Conservation (phyloP, 2,113 vertebrate genomes). For the Percopsis transmontana region DNA sequence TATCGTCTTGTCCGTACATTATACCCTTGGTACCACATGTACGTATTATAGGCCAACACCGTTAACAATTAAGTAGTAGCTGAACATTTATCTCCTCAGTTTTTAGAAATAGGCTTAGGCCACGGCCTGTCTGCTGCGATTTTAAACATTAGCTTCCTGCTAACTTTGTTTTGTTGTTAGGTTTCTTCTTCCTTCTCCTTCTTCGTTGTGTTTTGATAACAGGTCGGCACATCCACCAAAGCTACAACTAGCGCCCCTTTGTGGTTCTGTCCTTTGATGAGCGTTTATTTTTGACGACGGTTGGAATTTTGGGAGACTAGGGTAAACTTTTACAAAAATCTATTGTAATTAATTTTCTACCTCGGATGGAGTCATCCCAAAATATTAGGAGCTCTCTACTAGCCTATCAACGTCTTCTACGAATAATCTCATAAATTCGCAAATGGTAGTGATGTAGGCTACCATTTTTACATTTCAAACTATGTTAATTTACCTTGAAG, state of each 20-base stretch:
- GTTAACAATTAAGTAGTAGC: not conserved
- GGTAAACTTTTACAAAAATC: no score
- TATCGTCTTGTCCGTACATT: no score
- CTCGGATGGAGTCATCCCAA: no score
- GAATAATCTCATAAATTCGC: no score
- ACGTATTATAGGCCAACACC: not conserved
- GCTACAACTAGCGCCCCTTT: not conserved
- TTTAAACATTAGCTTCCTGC: constrained; percentile 7
- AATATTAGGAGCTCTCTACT: no score
- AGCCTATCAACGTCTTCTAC: no score
- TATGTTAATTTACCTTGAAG: no score
- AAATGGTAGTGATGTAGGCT: no score
- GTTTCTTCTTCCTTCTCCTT: constrained; percentile 20
- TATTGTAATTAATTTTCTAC: no score
- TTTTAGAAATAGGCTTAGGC: not conserved
- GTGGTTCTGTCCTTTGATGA: not conserved
- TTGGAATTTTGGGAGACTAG: no score
- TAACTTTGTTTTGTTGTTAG: constrained; percentile 56
- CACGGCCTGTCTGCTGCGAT: not conserved
- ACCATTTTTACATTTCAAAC: no score
- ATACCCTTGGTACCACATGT: not conserved
- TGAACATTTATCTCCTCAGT: not conserved
- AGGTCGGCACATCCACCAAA: not conserved
- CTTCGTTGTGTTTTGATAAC: not conserved
- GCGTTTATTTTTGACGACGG: no score